Base-by-base conservation (phyloP, 1,140 invertebrate species). In the Trissolcus basalis region DNA sequence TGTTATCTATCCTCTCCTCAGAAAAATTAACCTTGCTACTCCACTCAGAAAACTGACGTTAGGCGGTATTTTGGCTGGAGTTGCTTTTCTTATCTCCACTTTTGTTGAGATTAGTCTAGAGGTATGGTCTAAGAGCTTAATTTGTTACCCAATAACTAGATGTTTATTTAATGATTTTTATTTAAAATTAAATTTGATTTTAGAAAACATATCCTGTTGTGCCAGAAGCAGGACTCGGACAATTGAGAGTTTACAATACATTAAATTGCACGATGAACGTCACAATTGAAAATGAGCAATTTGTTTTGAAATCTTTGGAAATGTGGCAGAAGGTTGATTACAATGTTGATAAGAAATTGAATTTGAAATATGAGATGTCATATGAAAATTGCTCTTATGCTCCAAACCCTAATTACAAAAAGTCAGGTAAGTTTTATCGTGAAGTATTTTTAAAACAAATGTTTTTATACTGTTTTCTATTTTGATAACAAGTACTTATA, bases 71-170 rank as follows among this genome's bases (percentile, higher is more conserved):
- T 85, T 99, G 2, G 95, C 95, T 8, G 93, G 92, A 5, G 32
- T 93, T 4, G 92, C 97, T 0, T 99, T 99, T 85, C 83, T 95
- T n/a, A 89, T 97, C 35, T 96, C 97, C 12, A 97, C 92, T 14
- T 79, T 96, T 33, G 90, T 98, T 1, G 95, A 98, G 88, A 77
- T 96, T 0, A 85, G 92, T 79, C 88, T 98, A 19, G 91, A 97
- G 91, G 92, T 93, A 77, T 12, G n/a, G n/a, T n/a, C n/a, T n/a
- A n/a, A n/a, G n/a, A n/a, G n/a, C n/a, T n/a, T n/a, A n/a, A n/a
- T n/a, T 27, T 27, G 19, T 27, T 27, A 27, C 19, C 6, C n/a
- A n/a, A n/a, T n/a, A n/a, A n/a, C n/a, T 27, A 6, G 19, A 6
- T 27, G 19, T 6, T 27, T 27, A 27, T 27, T 27, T 6, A 27